Evolutionary conservation across 2,797 vertebrate genomes (phyloP).

Genomic region (Gobio occitaniae): DNA sequence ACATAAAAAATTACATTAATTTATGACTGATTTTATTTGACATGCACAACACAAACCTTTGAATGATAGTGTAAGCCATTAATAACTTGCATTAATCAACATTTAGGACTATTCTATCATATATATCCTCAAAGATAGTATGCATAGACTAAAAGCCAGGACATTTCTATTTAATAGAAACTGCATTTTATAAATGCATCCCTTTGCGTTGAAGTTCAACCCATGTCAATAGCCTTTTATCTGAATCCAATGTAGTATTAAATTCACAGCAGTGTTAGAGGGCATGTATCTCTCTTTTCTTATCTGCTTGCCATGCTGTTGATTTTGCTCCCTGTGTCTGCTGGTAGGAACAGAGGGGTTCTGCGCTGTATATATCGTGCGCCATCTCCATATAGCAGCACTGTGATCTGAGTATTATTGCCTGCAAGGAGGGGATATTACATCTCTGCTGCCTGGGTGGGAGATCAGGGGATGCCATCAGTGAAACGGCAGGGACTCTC

Average conservation of each 20-base stretch:
- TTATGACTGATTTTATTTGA: not conserved
- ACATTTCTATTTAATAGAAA: not conserved
- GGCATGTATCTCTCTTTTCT: not conserved
- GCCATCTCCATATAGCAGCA: slow-evolving; percentile 52
- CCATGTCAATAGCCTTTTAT: slow-evolving; percentile 18
- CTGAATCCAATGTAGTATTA: not conserved
- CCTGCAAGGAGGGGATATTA: slow-evolving; percentile 54
- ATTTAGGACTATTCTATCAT: not conserved
- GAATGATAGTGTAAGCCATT: not conserved
- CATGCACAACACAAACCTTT: not conserved
- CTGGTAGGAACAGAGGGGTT: slow-evolving; percentile 24
- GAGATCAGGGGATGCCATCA: slow-evolving; percentile 58
- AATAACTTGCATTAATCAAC: not conserved
- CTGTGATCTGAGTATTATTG: slow-evolving; percentile 60
- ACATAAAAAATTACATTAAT: too few relatives aligned
- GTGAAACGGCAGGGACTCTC: slow-evolving; percentile 54
- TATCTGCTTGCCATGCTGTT: slow-evolving; percentile 10
- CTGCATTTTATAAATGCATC: not conserved
- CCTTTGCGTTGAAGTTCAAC: slow-evolving; percentile 5
- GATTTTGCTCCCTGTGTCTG: slow-evolving; percentile 44
- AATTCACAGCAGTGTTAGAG: slow-evolving; percentile 18
- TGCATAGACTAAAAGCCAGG: not conserved
- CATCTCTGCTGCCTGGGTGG: slow-evolving; percentile 42
- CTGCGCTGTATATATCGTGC: slow-evolving; percentile 44
- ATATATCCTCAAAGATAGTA: not conserved